Evolutionary conservation across 2,888 invertebrate species (phyloP).

Genomic region (Aporophyla lueneburgensis): DNA sequence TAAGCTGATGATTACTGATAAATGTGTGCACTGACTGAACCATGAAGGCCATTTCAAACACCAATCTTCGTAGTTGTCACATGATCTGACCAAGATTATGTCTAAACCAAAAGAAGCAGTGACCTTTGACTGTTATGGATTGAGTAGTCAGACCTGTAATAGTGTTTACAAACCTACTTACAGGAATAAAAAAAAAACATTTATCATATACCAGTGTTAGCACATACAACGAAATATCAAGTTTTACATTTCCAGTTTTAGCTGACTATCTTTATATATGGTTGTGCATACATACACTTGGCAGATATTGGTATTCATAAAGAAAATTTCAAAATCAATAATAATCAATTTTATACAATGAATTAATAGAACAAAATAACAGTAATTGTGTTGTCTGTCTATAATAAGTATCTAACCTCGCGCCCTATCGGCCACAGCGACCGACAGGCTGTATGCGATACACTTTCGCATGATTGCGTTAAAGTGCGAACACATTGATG

Average conservation of each 20-base stretch:
- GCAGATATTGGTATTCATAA: neutral
- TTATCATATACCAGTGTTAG: neutral
- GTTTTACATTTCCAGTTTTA: no score
- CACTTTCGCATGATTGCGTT: neutral
- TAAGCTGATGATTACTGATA: no score
- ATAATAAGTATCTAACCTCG: neutral
- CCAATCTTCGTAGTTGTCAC: no score
- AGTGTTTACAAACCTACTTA: no score
- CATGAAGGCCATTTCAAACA: no score
- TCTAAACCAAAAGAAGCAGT: no score
- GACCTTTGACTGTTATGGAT: no score
- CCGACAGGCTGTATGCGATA: neutral
- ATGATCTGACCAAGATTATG: no score
- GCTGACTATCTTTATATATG: no score
- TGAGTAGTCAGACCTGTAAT: no score
- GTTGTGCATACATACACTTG: neutral
- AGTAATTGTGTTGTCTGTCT: neutral
- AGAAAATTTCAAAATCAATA: neutral
- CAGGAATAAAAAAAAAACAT: neutral
- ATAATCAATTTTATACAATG: neutral
- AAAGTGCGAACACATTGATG: neutral
- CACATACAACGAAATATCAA: no score
- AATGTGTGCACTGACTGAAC: no score
- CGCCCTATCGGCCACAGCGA: neutral
- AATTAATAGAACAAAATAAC: neutral